Evolutionary conservation across 1,140 invertebrate genomes (phyloP), one percentile per base, ranked within the genome.

Genomic region (Habropoda laboriosa): DNA sequence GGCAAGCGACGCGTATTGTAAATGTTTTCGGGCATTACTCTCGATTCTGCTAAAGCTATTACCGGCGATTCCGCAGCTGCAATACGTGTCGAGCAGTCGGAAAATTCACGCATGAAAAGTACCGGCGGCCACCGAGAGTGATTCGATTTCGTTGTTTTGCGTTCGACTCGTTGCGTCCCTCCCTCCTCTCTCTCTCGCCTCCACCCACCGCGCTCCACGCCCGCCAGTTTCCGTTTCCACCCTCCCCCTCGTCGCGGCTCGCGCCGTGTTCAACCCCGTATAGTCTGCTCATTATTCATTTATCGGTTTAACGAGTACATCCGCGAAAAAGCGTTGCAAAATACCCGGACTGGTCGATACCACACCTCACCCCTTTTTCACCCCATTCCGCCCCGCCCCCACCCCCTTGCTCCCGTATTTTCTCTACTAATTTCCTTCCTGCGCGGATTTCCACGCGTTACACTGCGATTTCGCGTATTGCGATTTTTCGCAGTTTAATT

Each of bases 41-140:
- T 86, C 85, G 84, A 86, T 86, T 86, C 80, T 86, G 82, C 85
- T 86, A 86, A 86, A 81, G 83, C 85, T 86, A 86, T 86, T 86
- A 86, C 85, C 83, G 72, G 53, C 84, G 84, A 86, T 85, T 86
- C 83, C 75, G 84, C 79, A 80, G 83, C 80, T 86, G 85, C 85
- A 86, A 79, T 86, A 82, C 84, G 84, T 77, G 81, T 83, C 85
- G 84, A 70, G 81, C 82, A 88, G 82, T 86, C 81, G 89, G 85
- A 90, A 91, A 91, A 91, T 92, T 92, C 91, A 91, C 90, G 88
- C 89, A 91, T 91, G 89, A 89, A 91, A 91, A 91, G 91, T 91
- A 91, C 86, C 89, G 84, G 81, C 88, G 87, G 81, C 85, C 87
- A 91, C 89, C 86, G 86, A 86, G 90, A 90, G 88, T 90, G 87